Conservation (phyloP, 2,797 vertebrate species). For the Notamacropus eugenii region DNA sequence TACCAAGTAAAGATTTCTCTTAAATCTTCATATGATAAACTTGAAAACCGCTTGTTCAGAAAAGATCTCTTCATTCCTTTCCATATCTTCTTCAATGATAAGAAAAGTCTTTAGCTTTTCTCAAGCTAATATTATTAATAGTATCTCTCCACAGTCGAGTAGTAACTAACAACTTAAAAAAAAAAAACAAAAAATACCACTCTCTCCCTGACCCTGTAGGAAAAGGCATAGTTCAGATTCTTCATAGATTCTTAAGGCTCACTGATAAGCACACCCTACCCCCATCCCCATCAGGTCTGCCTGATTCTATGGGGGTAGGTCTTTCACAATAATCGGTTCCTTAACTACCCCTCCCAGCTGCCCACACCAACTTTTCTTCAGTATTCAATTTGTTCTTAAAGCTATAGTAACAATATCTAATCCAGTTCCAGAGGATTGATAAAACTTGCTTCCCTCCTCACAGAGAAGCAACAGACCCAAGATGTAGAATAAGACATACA, state of each 20-base stretch:
- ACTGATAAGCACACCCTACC: not conserved
- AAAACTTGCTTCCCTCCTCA: not conserved
- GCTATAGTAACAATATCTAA: not conserved
- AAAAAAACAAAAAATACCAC: not conserved
- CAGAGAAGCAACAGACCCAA: not conserved
- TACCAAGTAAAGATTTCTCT: not conserved
- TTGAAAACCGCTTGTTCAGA: not conserved
- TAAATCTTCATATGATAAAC: not conserved
- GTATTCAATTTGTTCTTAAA: not conserved
- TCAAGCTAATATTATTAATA: not conserved
- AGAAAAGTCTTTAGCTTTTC: not conserved
- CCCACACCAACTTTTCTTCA: not conserved
- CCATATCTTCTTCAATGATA: not conserved
- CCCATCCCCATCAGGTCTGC: not conserved
- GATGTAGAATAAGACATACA: not conserved
- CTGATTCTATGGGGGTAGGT: not conserved
- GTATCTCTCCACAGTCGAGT: not conserved
- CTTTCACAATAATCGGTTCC: not conserved
- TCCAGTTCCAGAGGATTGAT: not conserved
- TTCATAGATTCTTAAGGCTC: not conserved
- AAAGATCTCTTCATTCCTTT: not conserved
- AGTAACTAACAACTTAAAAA: not conserved
- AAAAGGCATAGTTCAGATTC: not conserved
- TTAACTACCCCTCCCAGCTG: not conserved
- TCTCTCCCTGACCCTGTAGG: not conserved